These are phyloP conservation scores for Drosophila triauraria DNA, from an alignment of 1,140 invertebrate genomes.

Conservation along the genomic window DNA sequence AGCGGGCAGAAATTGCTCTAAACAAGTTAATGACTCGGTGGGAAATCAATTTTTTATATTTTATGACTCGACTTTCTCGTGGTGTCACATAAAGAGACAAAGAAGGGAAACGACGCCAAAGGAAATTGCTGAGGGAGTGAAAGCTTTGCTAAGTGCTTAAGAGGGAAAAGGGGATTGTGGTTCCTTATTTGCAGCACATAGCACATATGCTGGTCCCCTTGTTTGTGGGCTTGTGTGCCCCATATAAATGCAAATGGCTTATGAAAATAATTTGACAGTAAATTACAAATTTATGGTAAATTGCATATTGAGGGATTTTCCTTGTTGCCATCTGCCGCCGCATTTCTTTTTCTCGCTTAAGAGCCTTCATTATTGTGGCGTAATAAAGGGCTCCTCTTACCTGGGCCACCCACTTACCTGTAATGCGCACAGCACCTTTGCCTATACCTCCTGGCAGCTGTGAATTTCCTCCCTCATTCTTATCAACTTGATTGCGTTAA, in stretches of 20 bases:
- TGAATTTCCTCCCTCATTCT: conserved; percentile 52
- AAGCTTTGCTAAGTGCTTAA: conserved; percentile 50
- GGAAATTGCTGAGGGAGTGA: conserved; percentile 51
- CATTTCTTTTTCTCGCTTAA: conserved; percentile 35
- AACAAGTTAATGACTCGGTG: conserved; percentile 77
- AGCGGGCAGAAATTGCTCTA: conserved; percentile 21
- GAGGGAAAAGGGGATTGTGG: conserved; percentile 15
- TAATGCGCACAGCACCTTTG: conserved; percentile 1
- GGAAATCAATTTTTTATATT: conserved; percentile 78
- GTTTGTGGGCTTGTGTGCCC: conserved; percentile 25
- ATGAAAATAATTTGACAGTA: conserved; percentile 81
- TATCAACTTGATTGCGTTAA: conserved; percentile 78
- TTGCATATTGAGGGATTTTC: conserved; percentile 82
- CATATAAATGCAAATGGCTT: conserved; percentile 82
- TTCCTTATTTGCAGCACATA: conserved; percentile 20
- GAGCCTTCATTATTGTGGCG: conserved; percentile 55
- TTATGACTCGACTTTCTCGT: conserved; percentile 57
- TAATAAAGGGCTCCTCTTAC: conserved; percentile 45
- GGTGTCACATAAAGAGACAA: conserved; percentile 43
- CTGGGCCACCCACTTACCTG: conserved; percentile 22
- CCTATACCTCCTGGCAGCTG: conserved; percentile 49
- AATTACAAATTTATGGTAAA: conserved; percentile 84
- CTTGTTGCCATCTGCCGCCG: conserved; percentile 52
- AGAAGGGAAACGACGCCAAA: conserved; percentile 24
- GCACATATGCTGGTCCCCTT: conserved; percentile 27